Evolutionary conservation across 1,140 invertebrate genomes (phyloP).

Genomic region (Helicoverpa armigera): DNA sequence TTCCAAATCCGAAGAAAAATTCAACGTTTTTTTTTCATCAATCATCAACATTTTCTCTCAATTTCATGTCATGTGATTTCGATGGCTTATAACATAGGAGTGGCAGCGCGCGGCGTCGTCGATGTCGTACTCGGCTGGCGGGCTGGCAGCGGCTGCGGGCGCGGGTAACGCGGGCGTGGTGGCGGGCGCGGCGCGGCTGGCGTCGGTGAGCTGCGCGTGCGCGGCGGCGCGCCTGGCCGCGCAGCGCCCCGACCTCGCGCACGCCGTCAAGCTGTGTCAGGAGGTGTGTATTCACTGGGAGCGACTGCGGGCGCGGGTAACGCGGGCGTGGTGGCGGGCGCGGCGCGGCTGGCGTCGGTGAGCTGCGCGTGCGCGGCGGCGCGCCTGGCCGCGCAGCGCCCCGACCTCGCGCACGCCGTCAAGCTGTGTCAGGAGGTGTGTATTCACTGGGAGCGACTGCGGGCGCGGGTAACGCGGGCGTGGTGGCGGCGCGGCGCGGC

Average conservation of each 20-base stretch:
- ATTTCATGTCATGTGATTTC: neutral
- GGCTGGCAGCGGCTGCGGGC: conserved; percentile 15
- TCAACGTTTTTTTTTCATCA: too few species aligned
- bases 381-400: conserved; percentile 68
- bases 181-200: conserved; percentile 76
- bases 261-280: conserved; percentile 72
- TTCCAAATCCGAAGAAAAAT: too few species aligned
- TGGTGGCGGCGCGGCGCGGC: conserved; percentile 75
- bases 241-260: conserved; percentile 67
- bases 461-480: conserved; percentile 76
- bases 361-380: conserved; percentile 81
- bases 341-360: conserved; percentile 76
- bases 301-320: conserved; percentile 67
- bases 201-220: conserved; percentile 79
- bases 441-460: neutral
- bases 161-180: conserved; percentile 76
- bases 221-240: conserved; percentile 76
- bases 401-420: conserved; percentile 68
- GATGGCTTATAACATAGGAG: conserved; percentile 56
- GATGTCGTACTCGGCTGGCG: conserved; percentile 57
- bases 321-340: conserved; percentile 76
- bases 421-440: conserved; percentile 76
- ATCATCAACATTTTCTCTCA: neutral
- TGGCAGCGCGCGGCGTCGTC: conserved; percentile 75
- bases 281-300: conserved; percentile 60